Percentiles rank a stretch among this genome's conserved stretches.
phyloP scores from a whole-genome alignment of 2,797 vertebrate genomes.

The Danio kyathit region DNA sequence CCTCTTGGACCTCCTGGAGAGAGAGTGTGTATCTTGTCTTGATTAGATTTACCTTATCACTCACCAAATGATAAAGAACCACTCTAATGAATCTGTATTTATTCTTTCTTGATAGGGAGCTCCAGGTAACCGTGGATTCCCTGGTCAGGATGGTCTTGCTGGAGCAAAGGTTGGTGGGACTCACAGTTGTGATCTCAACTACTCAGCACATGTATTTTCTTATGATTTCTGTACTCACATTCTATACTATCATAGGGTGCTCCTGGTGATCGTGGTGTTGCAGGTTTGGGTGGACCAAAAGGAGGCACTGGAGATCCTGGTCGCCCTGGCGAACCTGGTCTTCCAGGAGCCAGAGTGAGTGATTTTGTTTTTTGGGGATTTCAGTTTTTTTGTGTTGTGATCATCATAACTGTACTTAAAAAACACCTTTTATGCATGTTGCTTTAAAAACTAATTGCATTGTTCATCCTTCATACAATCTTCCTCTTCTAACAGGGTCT shows the following conservation, averaged over 20 bases:
- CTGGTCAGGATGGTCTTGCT: slow-evolving; percentile 95
- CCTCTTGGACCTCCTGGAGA: slow-evolving; percentile 93
- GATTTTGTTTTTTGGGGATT: background rate
- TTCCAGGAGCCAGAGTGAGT: slow-evolving; percentile 95
- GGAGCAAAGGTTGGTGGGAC: slow-evolving; percentile 89
- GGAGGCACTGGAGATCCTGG: slow-evolving; percentile 91
- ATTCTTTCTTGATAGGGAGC: slow-evolving; percentile 82
- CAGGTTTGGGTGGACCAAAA: slow-evolving; percentile 90
- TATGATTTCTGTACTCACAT: background rate
- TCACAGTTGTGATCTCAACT: background rate
- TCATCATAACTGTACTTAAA: background rate
- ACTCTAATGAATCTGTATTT: slow-evolving; percentile 24
- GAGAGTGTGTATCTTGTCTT: slow-evolving; percentile 80
- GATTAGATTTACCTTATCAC: background rate
- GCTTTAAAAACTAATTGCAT: background rate
- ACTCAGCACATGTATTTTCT: background rate
- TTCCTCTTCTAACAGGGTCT: slow-evolving; percentile 82
- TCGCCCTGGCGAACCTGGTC: slow-evolving; percentile 92
- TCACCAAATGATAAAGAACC: background rate
- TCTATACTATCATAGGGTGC: slow-evolving; percentile 82
- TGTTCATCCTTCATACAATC: slow-evolving; percentile 17
- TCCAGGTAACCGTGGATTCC: slow-evolving; percentile 97
- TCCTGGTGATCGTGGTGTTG: slow-evolving; percentile 92
- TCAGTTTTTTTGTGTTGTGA: background rate
- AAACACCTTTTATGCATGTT: background rate